These are phyloP conservation scores for Sphyrna mokarran DNA, from an alignment of 2,113 vertebrate species.

Conservation along the genomic window DNA sequence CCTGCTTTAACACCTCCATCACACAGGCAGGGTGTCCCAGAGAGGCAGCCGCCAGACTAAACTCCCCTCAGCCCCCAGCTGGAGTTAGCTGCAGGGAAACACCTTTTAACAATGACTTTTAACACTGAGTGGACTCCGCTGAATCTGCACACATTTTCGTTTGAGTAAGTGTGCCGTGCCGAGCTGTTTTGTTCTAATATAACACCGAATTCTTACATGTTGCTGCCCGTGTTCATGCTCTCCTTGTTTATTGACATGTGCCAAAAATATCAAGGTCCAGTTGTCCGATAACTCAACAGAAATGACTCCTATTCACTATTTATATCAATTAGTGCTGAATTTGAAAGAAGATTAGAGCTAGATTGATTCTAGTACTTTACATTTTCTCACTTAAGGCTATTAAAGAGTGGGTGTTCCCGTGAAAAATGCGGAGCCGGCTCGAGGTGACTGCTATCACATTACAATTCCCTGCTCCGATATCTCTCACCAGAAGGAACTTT, in stretches of 20 bases:
- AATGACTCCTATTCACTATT: not conserved
- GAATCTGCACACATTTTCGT: not conserved
- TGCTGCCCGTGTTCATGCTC: not conserved
- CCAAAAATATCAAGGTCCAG: not conserved
- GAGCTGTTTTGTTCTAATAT: not conserved
- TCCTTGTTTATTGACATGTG: not conserved
- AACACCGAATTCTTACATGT: not conserved
- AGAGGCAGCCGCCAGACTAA: slow-evolving; percentile 67
- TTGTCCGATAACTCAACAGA: not conserved
- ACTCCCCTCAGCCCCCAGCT: slow-evolving; percentile 47
- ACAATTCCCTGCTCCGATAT: not conserved
- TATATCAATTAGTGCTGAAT: not conserved
- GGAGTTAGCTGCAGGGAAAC: slow-evolving; percentile 44
- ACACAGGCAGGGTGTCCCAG: slow-evolving; percentile 48
- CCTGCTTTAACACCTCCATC: slow-evolving; percentile 49
- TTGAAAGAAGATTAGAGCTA: not conserved
- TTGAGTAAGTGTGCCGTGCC: not conserved
- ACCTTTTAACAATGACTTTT: slow-evolving; percentile 42
- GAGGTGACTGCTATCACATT: not conserved
- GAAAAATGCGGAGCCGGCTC: not conserved
- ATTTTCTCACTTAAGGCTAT: not conserved
- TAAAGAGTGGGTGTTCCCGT: not conserved
- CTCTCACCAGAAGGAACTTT: not conserved
- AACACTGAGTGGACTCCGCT: slow-evolving; percentile 41
- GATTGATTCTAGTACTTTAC: not conserved